These are phyloP conservation scores for Muscina levida DNA, from an alignment of 2,888 invertebrate species.

Conservation along the genomic window DNA sequence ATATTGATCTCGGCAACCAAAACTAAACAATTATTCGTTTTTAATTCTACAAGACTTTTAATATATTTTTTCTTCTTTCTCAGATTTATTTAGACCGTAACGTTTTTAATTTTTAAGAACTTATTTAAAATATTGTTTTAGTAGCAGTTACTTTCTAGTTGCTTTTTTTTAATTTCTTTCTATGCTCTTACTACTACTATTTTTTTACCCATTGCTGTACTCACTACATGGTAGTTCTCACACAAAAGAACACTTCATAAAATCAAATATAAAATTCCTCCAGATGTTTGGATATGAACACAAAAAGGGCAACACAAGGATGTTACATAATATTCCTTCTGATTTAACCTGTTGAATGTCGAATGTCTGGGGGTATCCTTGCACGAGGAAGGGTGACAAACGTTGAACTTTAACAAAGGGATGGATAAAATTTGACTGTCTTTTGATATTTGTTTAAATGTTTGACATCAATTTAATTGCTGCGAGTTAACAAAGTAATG, in stretches of 20 bases:
- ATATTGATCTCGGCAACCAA: no score
- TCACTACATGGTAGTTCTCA: neutral
- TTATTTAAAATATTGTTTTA: no score
- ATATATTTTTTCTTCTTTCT: no score
- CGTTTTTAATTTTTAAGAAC: no score
- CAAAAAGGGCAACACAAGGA: neutral
- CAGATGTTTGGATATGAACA: slow-evolving; percentile 11
- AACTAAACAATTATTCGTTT: no score
- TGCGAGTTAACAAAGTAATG: neutral
- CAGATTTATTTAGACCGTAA: no score
- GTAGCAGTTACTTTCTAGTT: no score
- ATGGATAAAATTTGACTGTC: neutral
- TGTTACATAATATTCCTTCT: neutral
- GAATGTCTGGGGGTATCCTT: neutral
- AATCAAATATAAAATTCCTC: slow-evolving; percentile 10
- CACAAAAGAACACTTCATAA: slow-evolving; percentile 17
- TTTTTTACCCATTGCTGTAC: neutral
- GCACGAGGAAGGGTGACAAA: neutral
- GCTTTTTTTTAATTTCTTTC: no score
- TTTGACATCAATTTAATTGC: slow-evolving; percentile 20
- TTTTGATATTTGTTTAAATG: slow-evolving; percentile 2
- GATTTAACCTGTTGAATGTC: neutral
- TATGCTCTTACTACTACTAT: neutral
- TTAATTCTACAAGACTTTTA: no score
- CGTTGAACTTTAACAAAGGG: neutral